Evolutionary conservation across 2,888 invertebrate species (phyloP).

Genomic region (Troglohyphantes excavatus): DNA sequence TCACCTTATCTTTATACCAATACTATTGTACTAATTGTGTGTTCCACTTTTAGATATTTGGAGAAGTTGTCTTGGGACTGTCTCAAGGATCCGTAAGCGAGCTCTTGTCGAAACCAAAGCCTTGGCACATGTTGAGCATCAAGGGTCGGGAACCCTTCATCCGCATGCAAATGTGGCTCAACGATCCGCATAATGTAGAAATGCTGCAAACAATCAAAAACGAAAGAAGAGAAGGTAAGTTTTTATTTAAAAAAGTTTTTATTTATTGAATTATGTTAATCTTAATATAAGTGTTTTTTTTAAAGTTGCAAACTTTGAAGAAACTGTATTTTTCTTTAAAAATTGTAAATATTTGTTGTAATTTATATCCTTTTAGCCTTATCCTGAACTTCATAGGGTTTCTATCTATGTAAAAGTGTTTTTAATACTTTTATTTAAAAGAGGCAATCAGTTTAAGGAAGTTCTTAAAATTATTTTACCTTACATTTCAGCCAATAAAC

Average conservation of each 20-base stretch:
- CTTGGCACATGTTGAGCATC: constrained; percentile 99
- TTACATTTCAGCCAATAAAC: constrained; percentile 88
- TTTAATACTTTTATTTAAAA: too few species aligned
- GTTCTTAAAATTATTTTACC: constrained; percentile 5
- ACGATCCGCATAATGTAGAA: constrained; percentile 97
- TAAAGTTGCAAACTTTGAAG: too few species aligned
- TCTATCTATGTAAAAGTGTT: too few species aligned
- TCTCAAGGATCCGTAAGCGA: constrained; percentile 99
- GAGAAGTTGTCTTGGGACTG: constrained; percentile 97
- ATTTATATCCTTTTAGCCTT: not conserved
- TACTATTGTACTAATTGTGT: not conserved
- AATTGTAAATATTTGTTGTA: not conserved
- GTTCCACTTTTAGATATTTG: constrained; percentile 89
- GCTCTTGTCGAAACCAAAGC: constrained; percentile 97
- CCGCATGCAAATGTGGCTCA: constrained; percentile 97
- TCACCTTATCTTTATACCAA: too few species aligned
- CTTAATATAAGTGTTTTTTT: too few species aligned
- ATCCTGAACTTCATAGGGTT: too few species aligned
- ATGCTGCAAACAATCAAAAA: constrained; percentile 93
- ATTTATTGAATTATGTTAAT: not conserved
- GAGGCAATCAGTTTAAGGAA: too few species aligned
- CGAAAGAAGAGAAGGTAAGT: constrained; percentile 88
- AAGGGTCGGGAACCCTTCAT: constrained; percentile 98
- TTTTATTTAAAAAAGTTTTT: not conserved
- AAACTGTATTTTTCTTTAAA: too few species aligned